These are phyloP conservation scores for Anagrus nilaparvatae DNA, from an alignment of 1,140 invertebrate species.

Conservation along the genomic window DNA sequence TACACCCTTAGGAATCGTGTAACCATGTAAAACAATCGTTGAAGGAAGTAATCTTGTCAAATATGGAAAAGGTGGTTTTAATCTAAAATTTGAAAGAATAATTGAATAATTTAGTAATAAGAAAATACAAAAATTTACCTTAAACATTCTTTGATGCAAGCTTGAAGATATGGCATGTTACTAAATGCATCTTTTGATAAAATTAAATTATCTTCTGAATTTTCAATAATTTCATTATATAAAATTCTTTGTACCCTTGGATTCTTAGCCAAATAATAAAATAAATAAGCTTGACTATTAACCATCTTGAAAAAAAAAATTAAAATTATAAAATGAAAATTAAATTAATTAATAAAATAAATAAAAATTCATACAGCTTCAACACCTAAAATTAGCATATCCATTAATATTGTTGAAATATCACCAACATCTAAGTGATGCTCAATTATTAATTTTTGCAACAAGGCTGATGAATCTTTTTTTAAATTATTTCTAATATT, in stretches of 20 bases:
- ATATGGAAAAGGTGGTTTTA: slow-evolving; percentile 52
- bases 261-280: slow-evolving; percentile 51
- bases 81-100: slow-evolving; percentile 25
- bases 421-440: slow-evolving; percentile 48
- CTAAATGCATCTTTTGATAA: slow-evolving; percentile 15
- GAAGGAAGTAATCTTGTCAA: slow-evolving; percentile 53
- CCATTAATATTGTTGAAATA: slow-evolving; percentile 50
- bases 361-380: slow-evolving; percentile 38
- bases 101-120: neutral
- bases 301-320: slow-evolving; percentile 37
- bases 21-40: slow-evolving; percentile 56
- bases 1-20: slow-evolving; percentile 53
- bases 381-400: slow-evolving; percentile 52
- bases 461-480: slow-evolving; percentile 31
- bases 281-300: slow-evolving; percentile 46
- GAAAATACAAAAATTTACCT: slow-evolving; percentile 33
- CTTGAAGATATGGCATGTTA: slow-evolving; percentile 50
- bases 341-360: neutral
- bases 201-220: slow-evolving; percentile 31
- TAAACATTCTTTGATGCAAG: slow-evolving; percentile 57
- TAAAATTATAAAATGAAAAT: neutral
- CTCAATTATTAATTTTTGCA: slow-evolving; percentile 43
- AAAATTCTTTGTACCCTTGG: slow-evolving; percentile 48
- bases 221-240: slow-evolving; percentile 43
- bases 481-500: slow-evolving; percentile 17